These are phyloP conservation scores for Microctonus brassicae DNA, from an alignment of 2,888 invertebrate genomes.

Conservation along the genomic window DNA sequence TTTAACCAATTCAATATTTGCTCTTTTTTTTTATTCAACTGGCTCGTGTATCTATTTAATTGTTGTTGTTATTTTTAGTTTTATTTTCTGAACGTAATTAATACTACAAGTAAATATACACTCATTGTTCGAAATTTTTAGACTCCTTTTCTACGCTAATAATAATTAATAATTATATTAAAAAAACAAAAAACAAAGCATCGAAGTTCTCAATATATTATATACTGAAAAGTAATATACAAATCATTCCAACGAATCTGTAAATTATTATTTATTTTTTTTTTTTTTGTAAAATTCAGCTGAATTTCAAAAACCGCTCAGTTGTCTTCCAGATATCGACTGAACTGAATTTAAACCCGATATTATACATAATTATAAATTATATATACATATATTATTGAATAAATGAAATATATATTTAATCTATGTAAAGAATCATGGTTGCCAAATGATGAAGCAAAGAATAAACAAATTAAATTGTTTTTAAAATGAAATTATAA, in stretches of 20 bases:
- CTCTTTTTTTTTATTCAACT: neutral
- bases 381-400: neutral
- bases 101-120: no score
- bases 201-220: neutral
- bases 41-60: neutral
- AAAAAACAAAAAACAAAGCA: neutral
- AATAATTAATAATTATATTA: neutral
- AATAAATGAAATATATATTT: constrained; percentile 23
- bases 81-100: no score
- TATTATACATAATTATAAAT: constrained; percentile 23
- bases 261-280: constrained; percentile 8
- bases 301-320: constrained; percentile 10
- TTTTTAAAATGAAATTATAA: neutral
- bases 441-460: constrained; percentile 16
- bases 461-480: neutral
- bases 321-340: constrained; percentile 19
- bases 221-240: neutral
- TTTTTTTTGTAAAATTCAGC: no score
- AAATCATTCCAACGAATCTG: neutral
- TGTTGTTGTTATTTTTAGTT: no score
- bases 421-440: constrained; percentile 12
- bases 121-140: neutral
- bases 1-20: neutral
- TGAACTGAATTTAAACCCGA: constrained; percentile 1
- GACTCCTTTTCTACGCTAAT: no score